phyloP scores from a whole-genome alignment of 2,113 vertebrate genomes.

The Rhombomys opimus region DNA sequence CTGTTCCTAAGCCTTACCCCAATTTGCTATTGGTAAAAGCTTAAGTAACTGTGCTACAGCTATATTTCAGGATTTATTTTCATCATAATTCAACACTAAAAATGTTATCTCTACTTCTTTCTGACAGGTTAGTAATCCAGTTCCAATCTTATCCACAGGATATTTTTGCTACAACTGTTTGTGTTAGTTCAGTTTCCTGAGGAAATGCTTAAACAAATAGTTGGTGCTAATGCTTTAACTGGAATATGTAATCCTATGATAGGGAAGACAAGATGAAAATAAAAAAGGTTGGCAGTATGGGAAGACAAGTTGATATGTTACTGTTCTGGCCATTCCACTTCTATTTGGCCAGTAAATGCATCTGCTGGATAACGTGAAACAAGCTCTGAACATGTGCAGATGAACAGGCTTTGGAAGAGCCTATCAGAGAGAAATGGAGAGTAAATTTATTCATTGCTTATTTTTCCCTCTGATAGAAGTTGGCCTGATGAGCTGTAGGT shows the following conservation, averaged over 20 bases:
- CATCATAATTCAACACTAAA: background rate
- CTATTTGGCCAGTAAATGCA: background rate
- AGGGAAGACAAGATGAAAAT: background rate
- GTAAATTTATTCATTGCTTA: background rate
- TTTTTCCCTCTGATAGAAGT: background rate
- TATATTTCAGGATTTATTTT: background rate
- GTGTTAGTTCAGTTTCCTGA: background rate
- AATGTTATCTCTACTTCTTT: background rate
- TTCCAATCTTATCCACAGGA: background rate
- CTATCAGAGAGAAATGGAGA: background rate
- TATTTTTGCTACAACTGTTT: slow-evolving; percentile 14
- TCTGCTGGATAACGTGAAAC: background rate
- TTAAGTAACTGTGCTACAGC: background rate
- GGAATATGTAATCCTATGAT: background rate
- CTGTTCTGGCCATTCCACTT: background rate
- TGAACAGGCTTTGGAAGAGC: background rate
- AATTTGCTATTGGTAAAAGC: background rate
- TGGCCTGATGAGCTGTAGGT: background rate
- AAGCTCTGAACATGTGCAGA: background rate
- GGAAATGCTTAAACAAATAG: background rate
- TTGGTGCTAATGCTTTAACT: background rate
- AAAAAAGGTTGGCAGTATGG: background rate
- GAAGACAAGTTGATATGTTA: background rate
- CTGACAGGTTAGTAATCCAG: slow-evolving; percentile 3
- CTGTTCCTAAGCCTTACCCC: background rate